Base-by-base conservation (phyloP, 2,797 vertebrate genomes). In the Premnoplex brunnescens region DNA sequence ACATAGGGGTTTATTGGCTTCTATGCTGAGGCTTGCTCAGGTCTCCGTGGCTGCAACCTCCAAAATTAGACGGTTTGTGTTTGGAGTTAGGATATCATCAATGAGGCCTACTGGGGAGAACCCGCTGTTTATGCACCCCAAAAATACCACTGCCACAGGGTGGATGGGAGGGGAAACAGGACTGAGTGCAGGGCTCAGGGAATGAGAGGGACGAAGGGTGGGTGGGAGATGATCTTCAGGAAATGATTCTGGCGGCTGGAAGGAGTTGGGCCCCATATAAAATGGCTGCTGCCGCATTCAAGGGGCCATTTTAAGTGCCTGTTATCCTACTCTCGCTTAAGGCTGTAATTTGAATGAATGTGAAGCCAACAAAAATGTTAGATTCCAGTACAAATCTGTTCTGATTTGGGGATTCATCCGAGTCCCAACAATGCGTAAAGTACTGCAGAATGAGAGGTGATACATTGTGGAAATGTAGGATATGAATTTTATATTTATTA, bases 401-500 rank as follows among this genome's bases (percentile, higher is more conserved):
- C 91, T 87, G 95, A 96, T 96, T 85, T 95, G 95, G 91, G 83
- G 89, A 88, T 95, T 96, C 93, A 77, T 95, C 91, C 1, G 76
- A 94, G 85, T 96, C 73, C 89, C 90, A 95, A 95, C 91, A 96
- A 95, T 95, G 91, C 11, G 2, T 91, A 93, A 94, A 95, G 83
- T 94, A 84, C 55, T 94, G 85, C 2, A 0, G 88, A 80, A 95
- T 95, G 93, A 96, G 96, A 96, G 80, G 89, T 94, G 95, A 95
- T 96, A 94, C 66, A 87, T 73, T 90, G 91, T 95, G 88, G 77
- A 94, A 96, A 92, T 85, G 80, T 78, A 87, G 94, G 74, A 95
- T 87, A 90, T 48, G 77, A 95, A 97, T 97, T 96, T 96, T 96
- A 55, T 96, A 96, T 97, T 96, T 96, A 96, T 97, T 97, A 96